A percentile compares a stretch with the other conserved stretches of the same genome.
Evolutionary conservation across 2,888 invertebrate species (phyloP).

Genomic region (Hyalella azteca): DNA sequence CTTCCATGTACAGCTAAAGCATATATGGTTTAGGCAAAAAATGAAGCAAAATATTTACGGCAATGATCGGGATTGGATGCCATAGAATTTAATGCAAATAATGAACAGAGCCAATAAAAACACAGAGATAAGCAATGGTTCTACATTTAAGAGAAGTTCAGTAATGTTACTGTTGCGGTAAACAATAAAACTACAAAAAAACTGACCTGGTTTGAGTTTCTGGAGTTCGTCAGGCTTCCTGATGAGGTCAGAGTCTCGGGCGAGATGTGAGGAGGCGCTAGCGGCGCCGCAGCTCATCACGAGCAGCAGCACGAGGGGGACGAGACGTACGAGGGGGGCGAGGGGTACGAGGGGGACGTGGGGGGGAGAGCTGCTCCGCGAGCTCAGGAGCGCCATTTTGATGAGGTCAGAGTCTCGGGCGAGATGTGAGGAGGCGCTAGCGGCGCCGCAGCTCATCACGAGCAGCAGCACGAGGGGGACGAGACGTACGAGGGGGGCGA

Average conservation of each 20-base stretch:
- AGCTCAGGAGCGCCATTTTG: slow-evolving; percentile 6
- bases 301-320: neutral
- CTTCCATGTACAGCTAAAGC: no score
- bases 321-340: no score
- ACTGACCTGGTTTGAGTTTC: slow-evolving; percentile 14
- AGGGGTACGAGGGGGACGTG: neutral
- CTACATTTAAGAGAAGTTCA: no score
- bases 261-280: neutral
- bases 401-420: neutral
- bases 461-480: neutral
- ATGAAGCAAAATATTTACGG: no score
- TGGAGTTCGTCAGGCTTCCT: slow-evolving; percentile 6
- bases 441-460: neutral
- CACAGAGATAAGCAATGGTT: no score
- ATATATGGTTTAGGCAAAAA: no score
- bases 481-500: no score
- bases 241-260: neutral
- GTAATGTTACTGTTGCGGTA: no score
- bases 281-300: neutral
- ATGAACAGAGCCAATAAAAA: no score
- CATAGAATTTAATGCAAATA: no score
- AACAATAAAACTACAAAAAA: no score
- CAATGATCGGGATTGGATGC: no score
- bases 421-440: neutral
- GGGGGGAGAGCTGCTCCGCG: neutral